Conservation (phyloP, 2,113 vertebrate species). For the Phaethon lepturus region DNA sequence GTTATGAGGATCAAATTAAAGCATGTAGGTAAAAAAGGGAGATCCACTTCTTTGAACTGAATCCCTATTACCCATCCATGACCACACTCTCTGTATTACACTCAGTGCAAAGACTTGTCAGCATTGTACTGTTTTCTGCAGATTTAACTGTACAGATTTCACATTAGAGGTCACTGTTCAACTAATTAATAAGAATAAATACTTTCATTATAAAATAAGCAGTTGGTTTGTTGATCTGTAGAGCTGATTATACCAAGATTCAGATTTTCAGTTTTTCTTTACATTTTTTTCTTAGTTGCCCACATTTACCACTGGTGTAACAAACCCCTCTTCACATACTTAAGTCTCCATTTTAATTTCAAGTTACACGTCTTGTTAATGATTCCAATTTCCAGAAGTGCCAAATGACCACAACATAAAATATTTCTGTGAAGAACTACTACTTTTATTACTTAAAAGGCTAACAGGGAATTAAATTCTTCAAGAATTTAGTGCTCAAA, state of each 20-base stretch:
- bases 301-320: not conserved
- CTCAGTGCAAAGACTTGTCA: not conserved
- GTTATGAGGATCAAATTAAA: not conserved
- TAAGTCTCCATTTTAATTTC: not conserved
- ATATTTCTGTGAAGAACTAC: not conserved
- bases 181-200: not conserved
- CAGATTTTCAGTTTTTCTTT: not conserved
- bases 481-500: rapidly evolving
- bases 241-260: not conserved
- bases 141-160: not conserved
- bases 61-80: not conserved
- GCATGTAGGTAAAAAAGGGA: not conserved
- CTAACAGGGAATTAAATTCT: not conserved
- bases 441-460: not conserved
- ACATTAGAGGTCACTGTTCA: not conserved
- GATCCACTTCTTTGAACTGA: not conserved
- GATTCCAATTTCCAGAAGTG: not conserved
- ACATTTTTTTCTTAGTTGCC: not conserved
- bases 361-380: not conserved
- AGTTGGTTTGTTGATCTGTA: not conserved
- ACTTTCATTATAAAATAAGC: not conserved
- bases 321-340: not conserved
- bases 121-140: not conserved
- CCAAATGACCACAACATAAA: not conserved
- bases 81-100: rapidly evolving